These are phyloP conservation scores for Nylanderia fulva DNA, from an alignment of 1,140 invertebrate genomes.

Conservation along the genomic window DNA sequence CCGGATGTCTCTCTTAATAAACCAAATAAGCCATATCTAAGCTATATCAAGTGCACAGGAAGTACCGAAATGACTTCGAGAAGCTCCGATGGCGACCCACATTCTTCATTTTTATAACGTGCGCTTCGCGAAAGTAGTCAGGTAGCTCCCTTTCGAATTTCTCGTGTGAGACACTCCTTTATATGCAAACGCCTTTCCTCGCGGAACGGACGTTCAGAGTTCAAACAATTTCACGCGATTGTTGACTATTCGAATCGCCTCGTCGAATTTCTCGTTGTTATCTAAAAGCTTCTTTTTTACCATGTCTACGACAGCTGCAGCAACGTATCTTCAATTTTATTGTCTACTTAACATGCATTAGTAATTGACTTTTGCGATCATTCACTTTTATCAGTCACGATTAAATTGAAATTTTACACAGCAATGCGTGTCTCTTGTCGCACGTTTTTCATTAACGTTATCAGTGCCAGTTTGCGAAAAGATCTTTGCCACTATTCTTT, in stretches of 20 bases:
- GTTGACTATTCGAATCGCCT: not conserved
- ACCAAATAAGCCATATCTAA: not conserved
- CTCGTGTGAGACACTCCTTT: conserved; percentile 10
- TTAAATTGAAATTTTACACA: not conserved
- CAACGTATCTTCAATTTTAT: not conserved
- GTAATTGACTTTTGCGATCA: conserved; percentile 37
- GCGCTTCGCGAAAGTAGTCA: conserved; percentile 66
- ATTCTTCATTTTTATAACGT: conserved; percentile 41
- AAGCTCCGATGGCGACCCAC: conserved; percentile 60
- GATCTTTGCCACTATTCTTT: not conserved
- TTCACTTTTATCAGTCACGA: conserved; percentile 2
- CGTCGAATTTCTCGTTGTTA: not conserved
- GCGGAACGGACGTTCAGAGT: not conserved
- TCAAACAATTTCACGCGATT: conserved; percentile 36
- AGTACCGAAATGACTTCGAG: conserved; percentile 24
- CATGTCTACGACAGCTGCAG: not conserved
- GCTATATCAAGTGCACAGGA: not conserved
- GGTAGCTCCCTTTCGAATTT: conserved; percentile 67
- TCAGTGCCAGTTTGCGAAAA: not conserved
- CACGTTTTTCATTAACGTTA: not conserved
- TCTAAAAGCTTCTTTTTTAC: not conserved
- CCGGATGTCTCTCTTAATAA: not conserved
- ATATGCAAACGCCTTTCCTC: conserved; percentile 35
- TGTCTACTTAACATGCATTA: not conserved
- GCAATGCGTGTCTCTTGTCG: not conserved